Conservation (phyloP, 2,113 vertebrate genomes). For the Camelus bactrianus region DNA sequence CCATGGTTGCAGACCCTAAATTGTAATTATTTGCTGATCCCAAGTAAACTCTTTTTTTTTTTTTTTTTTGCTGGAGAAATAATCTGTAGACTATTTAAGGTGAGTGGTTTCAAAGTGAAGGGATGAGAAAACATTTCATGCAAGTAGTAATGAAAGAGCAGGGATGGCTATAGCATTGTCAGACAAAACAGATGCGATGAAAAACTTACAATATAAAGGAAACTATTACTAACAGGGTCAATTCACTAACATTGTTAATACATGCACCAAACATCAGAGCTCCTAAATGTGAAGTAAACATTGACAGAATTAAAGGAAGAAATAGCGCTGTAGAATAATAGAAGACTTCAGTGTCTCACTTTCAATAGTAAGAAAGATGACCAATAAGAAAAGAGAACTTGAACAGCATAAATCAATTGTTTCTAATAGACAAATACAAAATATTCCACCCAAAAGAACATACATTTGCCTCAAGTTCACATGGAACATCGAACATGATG, state of each 20-base stretch:
- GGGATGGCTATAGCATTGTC: not conserved
- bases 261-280: not conserved
- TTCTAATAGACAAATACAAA: not conserved
- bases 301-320: not conserved
- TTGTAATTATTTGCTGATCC: not conserved
- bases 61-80: not conserved
- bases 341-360: not conserved
- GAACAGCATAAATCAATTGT: not conserved
- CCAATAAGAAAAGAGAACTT: not conserved
- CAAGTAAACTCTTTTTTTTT: not conserved
- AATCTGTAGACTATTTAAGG: not conserved
- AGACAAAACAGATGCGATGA: not conserved
- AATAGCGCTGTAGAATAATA: not conserved
- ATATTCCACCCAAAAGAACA: not conserved
- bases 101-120: not conserved
- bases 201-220: not conserved
- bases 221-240: not conserved
- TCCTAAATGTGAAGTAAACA: not conserved
- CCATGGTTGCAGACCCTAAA: not conserved
- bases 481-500: not conserved
- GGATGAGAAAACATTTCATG: not conserved
- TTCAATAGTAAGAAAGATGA: not conserved
- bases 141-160: not conserved
- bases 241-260: not conserved
- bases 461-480: not conserved